Base-by-base conservation (phyloP, 2,797 vertebrate genomes). In the Ctenopoma multispine region DNA sequence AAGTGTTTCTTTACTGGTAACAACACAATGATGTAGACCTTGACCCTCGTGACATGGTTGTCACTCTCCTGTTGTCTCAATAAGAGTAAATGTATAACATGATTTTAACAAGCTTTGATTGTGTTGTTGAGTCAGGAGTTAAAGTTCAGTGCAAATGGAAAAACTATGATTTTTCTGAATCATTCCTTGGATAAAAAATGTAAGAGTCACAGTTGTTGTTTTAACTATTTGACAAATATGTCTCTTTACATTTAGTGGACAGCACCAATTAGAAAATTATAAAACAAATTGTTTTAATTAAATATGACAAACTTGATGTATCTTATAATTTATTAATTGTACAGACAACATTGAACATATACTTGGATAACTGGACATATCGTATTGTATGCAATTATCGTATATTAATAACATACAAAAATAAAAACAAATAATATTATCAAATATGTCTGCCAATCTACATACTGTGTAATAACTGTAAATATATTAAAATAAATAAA, bases 41-140 rank as follows among this genome's bases (percentile, higher is more conserved):
- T 92, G 87, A 88, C 61, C 79, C 55, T 72, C 40, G 51, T 81
- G 67, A 49, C 49, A 67, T 43, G 13, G 1, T 14, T 23, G 29
- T 69, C 34, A 46, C 23, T 23, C 34, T 53, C 38, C 56, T 65
- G 78, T 80, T 73, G 57, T 63, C 69, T 78, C 81, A 84, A 66
- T 72, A 70, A 87, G 53, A 85, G 90, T 94, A 87, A 94, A 93
- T 92, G 86, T 89, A 78, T 93, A 92, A 93, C 91, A 76, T 18
- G 11, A 69, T 85, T 89, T 92, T 89, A 89, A 92, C 66, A 53
- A 86, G 85, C 63, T 18, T 40, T 51, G 20, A 29, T 58, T 77
- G 21, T 75, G 31, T 54, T 74, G 66, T 72, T 84, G 79, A 87
- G 77, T 88, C 75, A 87, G 67, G 63, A 80, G 87, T 70, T 86